phyloP scores from a whole-genome alignment of 1,140 invertebrate species.

The Choristoneura fumiferana region DNA sequence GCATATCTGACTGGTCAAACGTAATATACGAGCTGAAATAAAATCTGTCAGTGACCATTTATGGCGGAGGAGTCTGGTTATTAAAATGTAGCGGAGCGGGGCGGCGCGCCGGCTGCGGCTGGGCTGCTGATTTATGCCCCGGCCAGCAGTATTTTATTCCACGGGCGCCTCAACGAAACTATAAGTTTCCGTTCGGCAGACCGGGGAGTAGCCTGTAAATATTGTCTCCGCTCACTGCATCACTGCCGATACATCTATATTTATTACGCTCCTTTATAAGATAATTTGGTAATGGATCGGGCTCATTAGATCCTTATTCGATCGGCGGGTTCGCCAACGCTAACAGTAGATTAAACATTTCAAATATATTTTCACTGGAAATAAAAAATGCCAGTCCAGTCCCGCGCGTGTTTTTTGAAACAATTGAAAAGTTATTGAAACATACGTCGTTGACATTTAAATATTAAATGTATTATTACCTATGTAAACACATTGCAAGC shows the following conservation, averaged over 20 bases:
- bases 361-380: too few species aligned
- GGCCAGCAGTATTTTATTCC: conserved; percentile 74
- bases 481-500: too few species aligned
- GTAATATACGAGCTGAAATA: conserved; percentile 69
- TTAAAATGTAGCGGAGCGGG: conserved; percentile 71
- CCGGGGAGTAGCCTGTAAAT: conserved; percentile 73
- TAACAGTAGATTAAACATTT: too few species aligned
- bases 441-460: too few species aligned
- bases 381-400: too few species aligned
- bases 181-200: conserved; percentile 76
- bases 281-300: conserved; percentile 74
- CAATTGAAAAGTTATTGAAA: too few species aligned
- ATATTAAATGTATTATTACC: too few species aligned
- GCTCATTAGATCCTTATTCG: conserved; percentile 46
- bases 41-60: conserved; percentile 72
- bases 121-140: conserved; percentile 71
- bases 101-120: conserved; percentile 56
- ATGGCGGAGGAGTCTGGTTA: conserved; percentile 65
- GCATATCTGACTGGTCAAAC: conserved; percentile 39
- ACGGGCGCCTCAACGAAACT: conserved; percentile 76
- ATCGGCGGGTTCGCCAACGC: too few species aligned
- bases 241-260: conserved; percentile 71
- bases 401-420: too few species aligned
- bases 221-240: conserved; percentile 69
- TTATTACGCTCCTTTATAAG: conserved; percentile 66